phyloP scores from a whole-genome alignment of 2,113 vertebrate genomes.

The Ploceus nigricollis region DNA sequence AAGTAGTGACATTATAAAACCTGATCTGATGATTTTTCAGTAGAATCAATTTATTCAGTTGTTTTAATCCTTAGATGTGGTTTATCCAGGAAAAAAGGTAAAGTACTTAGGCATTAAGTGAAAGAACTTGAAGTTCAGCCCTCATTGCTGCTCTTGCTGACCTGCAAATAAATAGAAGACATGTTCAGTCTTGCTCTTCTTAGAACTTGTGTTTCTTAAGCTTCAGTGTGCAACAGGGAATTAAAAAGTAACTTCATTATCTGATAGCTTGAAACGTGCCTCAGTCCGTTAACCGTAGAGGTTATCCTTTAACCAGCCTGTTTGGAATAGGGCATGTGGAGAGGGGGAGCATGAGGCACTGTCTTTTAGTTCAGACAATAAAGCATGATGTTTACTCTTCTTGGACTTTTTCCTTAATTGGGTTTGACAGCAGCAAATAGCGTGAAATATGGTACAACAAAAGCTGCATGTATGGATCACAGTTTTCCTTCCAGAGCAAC shows the following conservation, averaged over 20 bases:
- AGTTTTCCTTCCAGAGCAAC: background rate
- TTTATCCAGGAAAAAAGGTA: background rate
- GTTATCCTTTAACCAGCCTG: slow-evolving; percentile 24
- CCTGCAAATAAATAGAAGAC: background rate
- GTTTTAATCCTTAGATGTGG: background rate
- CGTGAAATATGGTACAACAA: background rate
- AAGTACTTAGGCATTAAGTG: background rate
- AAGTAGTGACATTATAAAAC: background rate
- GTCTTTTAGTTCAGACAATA: background rate
- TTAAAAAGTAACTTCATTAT: slow-evolving; percentile 30
- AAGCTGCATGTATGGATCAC: background rate
- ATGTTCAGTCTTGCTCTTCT: background rate
- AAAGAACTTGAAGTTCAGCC: background rate
- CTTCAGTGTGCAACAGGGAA: background rate
- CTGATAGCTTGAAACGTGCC: background rate
- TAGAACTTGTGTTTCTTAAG: background rate
- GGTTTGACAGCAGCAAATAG: background rate
- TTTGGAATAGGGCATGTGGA: background rate
- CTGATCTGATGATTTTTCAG: background rate
- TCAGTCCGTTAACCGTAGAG: background rate
- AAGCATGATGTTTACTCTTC: background rate
- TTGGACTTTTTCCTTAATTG: background rate
- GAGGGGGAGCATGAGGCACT: background rate
- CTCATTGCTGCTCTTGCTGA: background rate
- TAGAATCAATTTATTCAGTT: background rate